Conservation (phyloP, 2,113 vertebrate genomes). For the Anthoscopus minutus region DNA sequence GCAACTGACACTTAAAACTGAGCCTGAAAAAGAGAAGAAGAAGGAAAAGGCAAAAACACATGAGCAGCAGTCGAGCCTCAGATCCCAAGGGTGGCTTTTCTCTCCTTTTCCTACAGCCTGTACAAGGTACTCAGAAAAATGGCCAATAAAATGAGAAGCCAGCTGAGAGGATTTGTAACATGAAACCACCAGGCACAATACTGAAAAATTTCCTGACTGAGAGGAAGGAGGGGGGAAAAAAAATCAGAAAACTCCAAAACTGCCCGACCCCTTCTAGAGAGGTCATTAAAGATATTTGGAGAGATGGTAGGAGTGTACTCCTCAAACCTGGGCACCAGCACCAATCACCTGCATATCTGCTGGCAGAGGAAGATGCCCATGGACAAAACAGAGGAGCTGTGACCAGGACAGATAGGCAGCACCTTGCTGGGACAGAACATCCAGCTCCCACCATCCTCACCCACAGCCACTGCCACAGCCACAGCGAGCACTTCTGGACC, state of each 20-base stretch:
- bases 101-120: background rate
- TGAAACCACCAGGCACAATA: background rate
- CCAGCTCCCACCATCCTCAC: background rate
- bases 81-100: accelerated
- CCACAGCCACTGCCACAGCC: background rate
- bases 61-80: background rate
- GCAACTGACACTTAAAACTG: background rate
- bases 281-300: background rate
- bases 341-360: background rate
- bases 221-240: background rate
- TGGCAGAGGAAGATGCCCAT: background rate
- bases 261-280: background rate
- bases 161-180: background rate
- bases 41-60: background rate
- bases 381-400: background rate
- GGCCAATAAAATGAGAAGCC: background rate
- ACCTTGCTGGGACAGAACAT: background rate
- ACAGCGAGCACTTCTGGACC: accelerated
- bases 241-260: background rate
- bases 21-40: background rate
- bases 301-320: background rate
- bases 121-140: background rate
- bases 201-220: background rate
- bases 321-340: background rate
- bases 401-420: background rate